Evolutionary conservation across 2,888 invertebrate species (phyloP), one percentile per base, ranked within the genome.

Genomic region (Gymnoscelis rufifasciata): DNA sequence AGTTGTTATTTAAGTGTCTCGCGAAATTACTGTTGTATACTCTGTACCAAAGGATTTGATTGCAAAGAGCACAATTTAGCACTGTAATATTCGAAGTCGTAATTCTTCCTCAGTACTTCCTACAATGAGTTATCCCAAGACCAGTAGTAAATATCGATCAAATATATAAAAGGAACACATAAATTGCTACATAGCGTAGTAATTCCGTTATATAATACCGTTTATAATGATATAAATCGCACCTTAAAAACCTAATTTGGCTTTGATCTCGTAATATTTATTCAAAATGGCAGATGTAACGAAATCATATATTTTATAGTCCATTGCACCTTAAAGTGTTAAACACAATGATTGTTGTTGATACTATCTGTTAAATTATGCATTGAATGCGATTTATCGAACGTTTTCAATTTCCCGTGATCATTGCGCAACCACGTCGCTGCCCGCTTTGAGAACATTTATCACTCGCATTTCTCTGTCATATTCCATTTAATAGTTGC

Each of bases 401-500:
- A 57, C 57, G 57, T 54, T 66, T 63, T 62, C 64, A 58, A 66
- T 57, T 59, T 55, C 54, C 46, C 55, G 53, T 51, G 64, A 71
- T 71, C 66, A 64, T 70, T 72, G 66, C 66, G 54, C 71, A 71
- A 70, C 64, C 56, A 59, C 59, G 66, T 63, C 59, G 52, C 41
- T 57, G 53, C 55, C 60, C 56, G 59, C 62, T 69, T 64, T 64
- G 56, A 62, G 56, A 64, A 47, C 71, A 72, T 77, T 75, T 66
- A 74, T 70, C 74, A 69, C 63, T 59, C 61, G 65, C 62, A 67
- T 73, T 71, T 66, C 59, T 59, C 64, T 67, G 76, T 72, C 73
- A 60, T 66, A 71, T 74, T 70, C 66, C 70, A 75, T 78, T 75
- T 67, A 59, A 69, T 76, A 62, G 64, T 51, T 64, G 58, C 65